Evolutionary conservation across 2,888 invertebrate species (phyloP).

Genomic region (Protodeltote pygarga): DNA sequence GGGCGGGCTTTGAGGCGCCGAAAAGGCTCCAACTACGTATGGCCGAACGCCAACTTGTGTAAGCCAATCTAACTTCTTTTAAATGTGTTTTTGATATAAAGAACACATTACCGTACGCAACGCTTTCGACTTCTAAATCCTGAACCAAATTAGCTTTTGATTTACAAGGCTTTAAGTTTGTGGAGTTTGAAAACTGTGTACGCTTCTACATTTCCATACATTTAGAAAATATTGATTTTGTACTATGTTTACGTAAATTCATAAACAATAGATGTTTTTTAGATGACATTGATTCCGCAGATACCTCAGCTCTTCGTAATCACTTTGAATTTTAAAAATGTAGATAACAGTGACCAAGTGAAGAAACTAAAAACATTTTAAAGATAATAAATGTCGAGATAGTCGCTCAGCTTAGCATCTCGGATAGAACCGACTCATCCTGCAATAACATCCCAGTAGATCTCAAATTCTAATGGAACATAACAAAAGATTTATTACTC

Average conservation of each 20-base stretch:
- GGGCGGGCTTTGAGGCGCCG: constrained; percentile 77
- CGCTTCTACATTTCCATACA: constrained; percentile 27
- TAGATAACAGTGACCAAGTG: not conserved
- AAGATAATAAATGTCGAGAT: constrained; percentile 13
- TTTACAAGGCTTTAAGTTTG: constrained; percentile 74
- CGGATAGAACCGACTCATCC: constrained; percentile 17
- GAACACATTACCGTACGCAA: constrained; percentile 83
- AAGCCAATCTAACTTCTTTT: constrained; percentile 87
- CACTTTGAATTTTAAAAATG: constrained; percentile 6
- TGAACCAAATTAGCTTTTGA: constrained; percentile 82
- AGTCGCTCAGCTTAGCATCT: constrained; percentile 5
- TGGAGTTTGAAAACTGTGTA: constrained; percentile 48
- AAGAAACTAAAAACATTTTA: constrained; percentile 15
- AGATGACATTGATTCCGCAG: constrained; percentile 3
- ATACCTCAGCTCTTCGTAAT: not conserved
- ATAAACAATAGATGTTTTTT: constrained; percentile 9
- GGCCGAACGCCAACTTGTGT: constrained; percentile 82
- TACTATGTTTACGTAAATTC: constrained; percentile 21
- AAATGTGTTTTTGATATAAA: constrained; percentile 87
- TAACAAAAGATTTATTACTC: constrained; percentile 32
- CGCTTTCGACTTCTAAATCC: constrained; percentile 73
- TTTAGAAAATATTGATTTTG: constrained; percentile 39
- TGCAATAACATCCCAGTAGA: constrained; percentile 40
- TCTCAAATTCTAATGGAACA: constrained; percentile 41
- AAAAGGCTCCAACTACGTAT: constrained; percentile 80